Conservation (phyloP, 35 echinoderm and acorn worm genomes). For the Holothuria glaberrima region DNA sequence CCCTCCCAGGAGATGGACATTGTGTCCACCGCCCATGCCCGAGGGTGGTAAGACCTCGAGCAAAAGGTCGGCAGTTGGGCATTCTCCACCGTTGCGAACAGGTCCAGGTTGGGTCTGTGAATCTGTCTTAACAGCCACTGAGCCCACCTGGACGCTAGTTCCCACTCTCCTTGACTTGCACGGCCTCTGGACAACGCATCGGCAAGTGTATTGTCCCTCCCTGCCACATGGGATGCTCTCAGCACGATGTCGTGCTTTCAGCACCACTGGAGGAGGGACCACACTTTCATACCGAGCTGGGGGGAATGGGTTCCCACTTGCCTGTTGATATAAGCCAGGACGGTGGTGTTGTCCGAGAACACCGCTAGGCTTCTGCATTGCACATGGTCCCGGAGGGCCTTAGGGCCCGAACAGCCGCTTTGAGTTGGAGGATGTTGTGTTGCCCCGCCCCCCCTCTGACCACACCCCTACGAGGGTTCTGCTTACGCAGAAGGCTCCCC, state of each 20-base stretch:
- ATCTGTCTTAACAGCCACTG: background rate
- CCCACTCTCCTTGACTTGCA: background rate
- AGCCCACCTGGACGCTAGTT: background rate
- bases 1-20: background rate
- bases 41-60: background rate
- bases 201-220: slow-evolving; percentile 44
- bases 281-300: slow-evolving; percentile 2
- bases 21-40: background rate
- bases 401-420: background rate
- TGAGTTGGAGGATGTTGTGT: background rate
- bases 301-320: slow-evolving; percentile 39
- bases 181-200: slow-evolving; percentile 52
- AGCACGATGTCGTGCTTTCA: background rate
- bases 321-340: slow-evolving; percentile 42
- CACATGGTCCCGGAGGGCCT: background rate
- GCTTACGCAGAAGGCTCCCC: background rate
- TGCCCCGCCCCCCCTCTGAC: background rate
- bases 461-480: background rate
- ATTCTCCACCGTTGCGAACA: background rate
- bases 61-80: background rate
- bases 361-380: background rate
- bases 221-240: slow-evolving; percentile 8
- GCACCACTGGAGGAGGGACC: slow-evolving; percentile 51
- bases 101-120: background rate
- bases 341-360: background rate